Percentiles rank a stretch among this genome's conserved stretches.
These are phyloP conservation scores for Semaprochilodus insignis DNA, from an alignment of 2,797 vertebrate genomes.

Conservation along the genomic window DNA sequence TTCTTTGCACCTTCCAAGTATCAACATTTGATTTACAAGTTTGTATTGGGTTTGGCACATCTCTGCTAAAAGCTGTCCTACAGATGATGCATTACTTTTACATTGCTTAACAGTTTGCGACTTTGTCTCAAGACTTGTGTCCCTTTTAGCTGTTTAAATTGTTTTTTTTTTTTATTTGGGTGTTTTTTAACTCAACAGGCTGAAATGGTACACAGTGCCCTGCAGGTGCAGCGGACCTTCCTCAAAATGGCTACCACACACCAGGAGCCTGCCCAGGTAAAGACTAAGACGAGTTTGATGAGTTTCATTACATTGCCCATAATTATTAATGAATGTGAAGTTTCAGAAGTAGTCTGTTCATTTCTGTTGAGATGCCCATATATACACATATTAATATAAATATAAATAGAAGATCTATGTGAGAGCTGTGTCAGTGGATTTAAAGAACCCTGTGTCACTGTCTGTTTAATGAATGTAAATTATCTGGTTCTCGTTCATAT, in stretches of 20 bases:
- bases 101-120: neutral
- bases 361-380: neutral
- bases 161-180: slow-evolving; percentile 19
- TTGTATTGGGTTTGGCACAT: neutral
- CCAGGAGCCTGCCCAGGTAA: slow-evolving; percentile 92
- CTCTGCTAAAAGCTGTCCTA: neutral
- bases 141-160: neutral
- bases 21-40: slow-evolving; percentile 25
- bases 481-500: neutral
- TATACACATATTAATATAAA: neutral
- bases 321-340: neutral
- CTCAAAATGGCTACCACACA: slow-evolving; percentile 87
- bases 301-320: neutral
- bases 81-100: neutral
- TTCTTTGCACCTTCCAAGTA: neutral
- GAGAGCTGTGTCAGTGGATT: neutral
- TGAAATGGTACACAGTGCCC: slow-evolving; percentile 89
- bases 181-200: slow-evolving; percentile 79
- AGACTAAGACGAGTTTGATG: slow-evolving; percentile 31
- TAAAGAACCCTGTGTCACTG: neutral
- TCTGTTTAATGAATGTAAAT: neutral
- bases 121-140: neutral
- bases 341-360: neutral
- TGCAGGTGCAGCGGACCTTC: slow-evolving; percentile 89
- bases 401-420: neutral